phyloP scores from a whole-genome alignment of 2,888 invertebrate genomes.

The Tipula helvola region DNA sequence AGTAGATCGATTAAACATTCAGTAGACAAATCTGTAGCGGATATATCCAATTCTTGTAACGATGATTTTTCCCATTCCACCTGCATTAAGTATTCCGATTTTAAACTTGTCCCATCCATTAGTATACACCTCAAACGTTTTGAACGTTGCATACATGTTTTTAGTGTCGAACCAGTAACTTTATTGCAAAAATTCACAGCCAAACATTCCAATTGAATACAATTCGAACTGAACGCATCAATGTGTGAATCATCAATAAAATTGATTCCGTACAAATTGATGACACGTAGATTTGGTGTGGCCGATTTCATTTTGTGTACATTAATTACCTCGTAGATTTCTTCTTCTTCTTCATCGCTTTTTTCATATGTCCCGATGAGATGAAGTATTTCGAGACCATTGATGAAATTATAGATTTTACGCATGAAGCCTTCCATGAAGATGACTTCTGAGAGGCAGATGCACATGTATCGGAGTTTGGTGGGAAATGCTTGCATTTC shows the following conservation, averaged over 20 bases:
- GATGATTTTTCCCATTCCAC: constrained; percentile 98
- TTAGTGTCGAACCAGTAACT: constrained; percentile 91
- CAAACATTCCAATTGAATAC: constrained; percentile 89
- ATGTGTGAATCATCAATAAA: constrained; percentile 98
- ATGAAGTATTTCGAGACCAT: constrained; percentile 92
- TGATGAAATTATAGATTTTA: constrained; percentile 98
- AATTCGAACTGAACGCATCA: constrained; percentile 93
- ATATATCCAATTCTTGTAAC: constrained; percentile 89
- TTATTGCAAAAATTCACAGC: constrained; percentile 96
- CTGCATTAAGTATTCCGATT: constrained; percentile 84
- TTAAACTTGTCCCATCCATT: constrained; percentile 95
- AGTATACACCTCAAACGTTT: constrained; percentile 82
- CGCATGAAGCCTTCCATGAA: constrained; percentile 99
- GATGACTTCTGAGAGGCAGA: constrained; percentile 97
- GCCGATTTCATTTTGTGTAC: constrained; percentile 97
- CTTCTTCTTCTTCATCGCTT: constrained; percentile 96
- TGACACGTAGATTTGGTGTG: constrained; percentile 92
- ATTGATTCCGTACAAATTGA: constrained; percentile 97
- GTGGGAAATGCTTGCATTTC: constrained; percentile 98
- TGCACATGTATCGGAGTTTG: constrained; percentile 85
- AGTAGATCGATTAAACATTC: constrained; percentile 91
- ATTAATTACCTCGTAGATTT: constrained; percentile 98
- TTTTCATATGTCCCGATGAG: constrained; percentile 97
- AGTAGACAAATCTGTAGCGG: constrained; percentile 89
- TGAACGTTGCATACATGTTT: constrained; percentile 86